Conservation (phyloP, 2,888 invertebrate genomes). For the Drosophila dives region DNA sequence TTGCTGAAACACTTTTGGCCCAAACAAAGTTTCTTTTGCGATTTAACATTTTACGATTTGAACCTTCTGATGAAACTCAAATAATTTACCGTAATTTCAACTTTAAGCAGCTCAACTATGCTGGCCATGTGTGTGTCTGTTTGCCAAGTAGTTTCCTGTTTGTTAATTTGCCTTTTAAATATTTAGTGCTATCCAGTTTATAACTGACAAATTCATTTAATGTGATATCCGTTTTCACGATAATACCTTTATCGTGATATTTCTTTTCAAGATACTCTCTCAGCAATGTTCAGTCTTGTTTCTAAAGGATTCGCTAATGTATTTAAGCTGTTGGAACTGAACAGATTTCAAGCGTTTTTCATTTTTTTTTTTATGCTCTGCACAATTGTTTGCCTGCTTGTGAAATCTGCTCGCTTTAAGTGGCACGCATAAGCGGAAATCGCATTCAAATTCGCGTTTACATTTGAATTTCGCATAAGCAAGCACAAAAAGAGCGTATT, state of each 20-base stretch:
- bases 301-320: background rate
- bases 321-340: background rate
- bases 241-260: no score
- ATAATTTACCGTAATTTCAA: slow-evolving; percentile 9
- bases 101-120: background rate
- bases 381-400: slow-evolving; percentile 1
- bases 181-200: background rate
- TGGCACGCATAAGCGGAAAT: slow-evolving; percentile 41
- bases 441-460: slow-evolving; percentile 36
- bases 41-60: slow-evolving; percentile 8
- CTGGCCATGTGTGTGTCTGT: background rate
- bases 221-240: no score
- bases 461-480: slow-evolving; percentile 54
- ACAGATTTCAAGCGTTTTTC: background rate
- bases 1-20: slow-evolving; percentile 6
- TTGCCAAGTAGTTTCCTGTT: slow-evolving; percentile 4
- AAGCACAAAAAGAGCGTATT: slow-evolving; percentile 50
- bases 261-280: background rate
- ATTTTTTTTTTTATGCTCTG: background rate
- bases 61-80: slow-evolving; percentile 11
- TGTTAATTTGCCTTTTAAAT: slow-evolving; percentile 1
- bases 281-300: background rate
- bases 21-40: slow-evolving; percentile 10
- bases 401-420: slow-evolving; percentile 23
- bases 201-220: background rate